phyloP scores from a whole-genome alignment of 2,797 vertebrate species.

The Pterois miles region DNA sequence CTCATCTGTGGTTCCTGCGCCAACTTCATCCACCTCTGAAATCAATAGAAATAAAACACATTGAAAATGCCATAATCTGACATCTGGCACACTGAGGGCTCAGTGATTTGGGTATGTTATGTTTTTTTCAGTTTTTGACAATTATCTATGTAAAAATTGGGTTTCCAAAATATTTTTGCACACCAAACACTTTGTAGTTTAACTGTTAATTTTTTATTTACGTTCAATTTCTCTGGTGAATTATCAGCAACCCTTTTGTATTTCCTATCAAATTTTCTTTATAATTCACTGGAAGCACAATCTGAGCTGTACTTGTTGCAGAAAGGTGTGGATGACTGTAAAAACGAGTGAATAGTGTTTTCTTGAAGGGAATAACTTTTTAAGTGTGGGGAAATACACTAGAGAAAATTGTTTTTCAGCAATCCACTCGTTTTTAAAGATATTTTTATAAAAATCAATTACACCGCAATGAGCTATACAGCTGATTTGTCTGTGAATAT shows the following conservation, averaged over 20 bases:
- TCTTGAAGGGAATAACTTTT: neutral
- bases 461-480: neutral
- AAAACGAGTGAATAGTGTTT: neutral
- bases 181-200: neutral
- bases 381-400: neutral
- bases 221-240: neutral
- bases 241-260: neutral
- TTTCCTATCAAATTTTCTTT: neutral
- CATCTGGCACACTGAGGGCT: neutral
- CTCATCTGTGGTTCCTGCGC: constrained; percentile 92
- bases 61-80: neutral
- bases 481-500: neutral
- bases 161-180: neutral
- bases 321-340: neutral
- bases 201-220: neutral
- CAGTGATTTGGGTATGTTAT: neutral
- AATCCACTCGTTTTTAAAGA: neutral
- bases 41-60: constrained; percentile 14
- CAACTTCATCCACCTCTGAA: constrained; percentile 95
- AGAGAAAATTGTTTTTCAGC: neutral
- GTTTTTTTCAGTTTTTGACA: neutral
- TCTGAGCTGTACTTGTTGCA: neutral
- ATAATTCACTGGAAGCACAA: neutral
- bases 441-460: neutral
- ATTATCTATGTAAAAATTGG: neutral